These are phyloP conservation scores for Lithophane socia DNA, from an alignment of 2,888 invertebrate species.

Conservation along the genomic window DNA sequence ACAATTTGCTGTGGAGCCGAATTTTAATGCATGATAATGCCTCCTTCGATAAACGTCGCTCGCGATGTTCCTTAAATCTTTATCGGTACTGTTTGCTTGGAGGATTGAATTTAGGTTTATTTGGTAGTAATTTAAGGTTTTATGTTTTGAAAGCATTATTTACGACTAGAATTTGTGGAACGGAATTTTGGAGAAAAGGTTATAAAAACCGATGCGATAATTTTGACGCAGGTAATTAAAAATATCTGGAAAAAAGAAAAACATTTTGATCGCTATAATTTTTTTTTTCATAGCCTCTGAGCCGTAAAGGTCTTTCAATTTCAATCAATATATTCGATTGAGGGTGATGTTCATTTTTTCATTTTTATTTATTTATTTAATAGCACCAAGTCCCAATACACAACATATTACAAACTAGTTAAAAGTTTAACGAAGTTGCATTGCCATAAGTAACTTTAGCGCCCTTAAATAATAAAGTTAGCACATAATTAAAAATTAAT, in stretches of 20 bases:
- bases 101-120: slow-evolving; percentile 55
- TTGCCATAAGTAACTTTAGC: neutral
- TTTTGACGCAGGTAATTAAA: neutral
- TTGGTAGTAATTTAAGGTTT: slow-evolving; percentile 23
- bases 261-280: neutral
- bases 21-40: slow-evolving; percentile 83
- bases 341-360: neutral
- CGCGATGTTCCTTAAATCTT: slow-evolving; percentile 56
- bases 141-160: slow-evolving; percentile 8
- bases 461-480: neutral
- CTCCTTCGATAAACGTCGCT: slow-evolving; percentile 62
- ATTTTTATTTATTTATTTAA: too few species aligned
- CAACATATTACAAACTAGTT: too few species aligned
- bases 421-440: neutral
- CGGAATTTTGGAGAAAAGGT: neutral
- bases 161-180: neutral
- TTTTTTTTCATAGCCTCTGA: neutral
- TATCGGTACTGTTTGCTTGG: slow-evolving; percentile 53
- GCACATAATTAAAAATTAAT: neutral
- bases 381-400: too few species aligned
- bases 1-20: slow-evolving; percentile 79
- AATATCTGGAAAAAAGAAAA: neutral
- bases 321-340: neutral
- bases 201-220: neutral
- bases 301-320: neutral